These are phyloP conservation scores for Craterocephalus amniculus DNA, from an alignment of 2,797 vertebrate species.

Conservation along the genomic window DNA sequence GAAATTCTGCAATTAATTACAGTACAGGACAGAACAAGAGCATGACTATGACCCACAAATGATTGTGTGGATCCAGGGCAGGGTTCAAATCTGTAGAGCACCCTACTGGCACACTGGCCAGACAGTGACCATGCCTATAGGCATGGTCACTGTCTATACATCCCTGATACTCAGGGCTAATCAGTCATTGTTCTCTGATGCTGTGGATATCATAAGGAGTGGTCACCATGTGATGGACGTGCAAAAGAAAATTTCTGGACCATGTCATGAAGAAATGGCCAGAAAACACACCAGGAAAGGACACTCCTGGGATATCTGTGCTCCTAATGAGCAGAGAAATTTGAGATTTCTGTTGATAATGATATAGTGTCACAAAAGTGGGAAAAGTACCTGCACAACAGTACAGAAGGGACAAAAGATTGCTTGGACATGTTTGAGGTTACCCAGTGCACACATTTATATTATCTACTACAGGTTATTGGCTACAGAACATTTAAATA, in stretches of 20 bases:
- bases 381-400: not conserved
- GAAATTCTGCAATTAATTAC: slow-evolving; percentile 32
- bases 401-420: slow-evolving; percentile 3
- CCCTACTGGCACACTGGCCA: too few relatives aligned
- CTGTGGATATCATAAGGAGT: slow-evolving; percentile 63
- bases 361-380: slow-evolving; percentile 10
- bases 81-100: too few relatives aligned
- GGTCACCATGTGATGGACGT: slow-evolving; percentile 52
- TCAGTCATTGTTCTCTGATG: slow-evolving; percentile 50
- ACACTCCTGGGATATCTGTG: slow-evolving; percentile 35
- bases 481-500: slow-evolving; percentile 5
- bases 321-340: slow-evolving; percentile 27
- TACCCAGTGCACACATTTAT: not conserved
- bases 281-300: slow-evolving; percentile 47
- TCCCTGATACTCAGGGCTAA: slow-evolving; percentile 41
- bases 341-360: slow-evolving; percentile 28
- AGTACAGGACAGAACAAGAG: slow-evolving; percentile 36
- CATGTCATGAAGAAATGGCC: slow-evolving; percentile 56
- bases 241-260: slow-evolving; percentile 65
- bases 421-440: not conserved
- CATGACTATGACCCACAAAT: slow-evolving; percentile 27
- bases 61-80: slow-evolving; percentile 62
- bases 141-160: slow-evolving; percentile 58
- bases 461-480: slow-evolving; percentile 15
- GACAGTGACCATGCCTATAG: too few relatives aligned